phyloP scores from a whole-genome alignment of 2,888 invertebrate genomes.

The Calameuta idolon region DNA sequence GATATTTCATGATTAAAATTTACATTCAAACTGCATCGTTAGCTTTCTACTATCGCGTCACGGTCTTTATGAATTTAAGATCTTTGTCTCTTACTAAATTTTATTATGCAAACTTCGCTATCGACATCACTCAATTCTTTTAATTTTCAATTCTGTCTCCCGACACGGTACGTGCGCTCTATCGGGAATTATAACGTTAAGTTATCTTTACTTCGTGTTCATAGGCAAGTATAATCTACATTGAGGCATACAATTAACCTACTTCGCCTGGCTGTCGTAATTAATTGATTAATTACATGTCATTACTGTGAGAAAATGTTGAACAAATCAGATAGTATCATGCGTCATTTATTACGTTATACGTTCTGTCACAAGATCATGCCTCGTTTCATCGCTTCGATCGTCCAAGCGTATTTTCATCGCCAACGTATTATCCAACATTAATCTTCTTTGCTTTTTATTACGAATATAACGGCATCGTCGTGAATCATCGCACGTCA shows the following conservation, averaged over 20 bases:
- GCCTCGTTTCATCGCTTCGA: neutral
- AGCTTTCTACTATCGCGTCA: conserved; percentile 28
- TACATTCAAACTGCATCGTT: conserved; percentile 52
- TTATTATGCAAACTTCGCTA: neutral
- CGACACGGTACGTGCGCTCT: neutral
- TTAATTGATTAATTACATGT: conserved; percentile 43
- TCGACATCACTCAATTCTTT: neutral
- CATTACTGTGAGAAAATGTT: conserved; percentile 22
- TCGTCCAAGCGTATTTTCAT: neutral
- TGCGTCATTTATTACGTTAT: neutral
- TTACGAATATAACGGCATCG: neutral
- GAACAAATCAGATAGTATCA: neutral
- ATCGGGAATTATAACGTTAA: neutral
- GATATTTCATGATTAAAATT: conserved; percentile 35
- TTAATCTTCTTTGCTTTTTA: neutral
- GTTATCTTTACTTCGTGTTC: neutral
- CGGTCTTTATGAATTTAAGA: conserved; percentile 30
- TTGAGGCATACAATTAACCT: conserved; percentile 39
- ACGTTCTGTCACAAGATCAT: neutral
- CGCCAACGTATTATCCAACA: neutral
- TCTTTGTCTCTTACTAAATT: neutral
- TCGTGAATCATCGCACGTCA: neutral
- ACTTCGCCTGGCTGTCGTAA: conserved; percentile 33
- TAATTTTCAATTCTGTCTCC: neutral
- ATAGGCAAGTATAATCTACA: neutral